These are phyloP conservation scores for Dendrolimus pini DNA, from an alignment of 2,888 invertebrate genomes.

Conservation along the genomic window DNA sequence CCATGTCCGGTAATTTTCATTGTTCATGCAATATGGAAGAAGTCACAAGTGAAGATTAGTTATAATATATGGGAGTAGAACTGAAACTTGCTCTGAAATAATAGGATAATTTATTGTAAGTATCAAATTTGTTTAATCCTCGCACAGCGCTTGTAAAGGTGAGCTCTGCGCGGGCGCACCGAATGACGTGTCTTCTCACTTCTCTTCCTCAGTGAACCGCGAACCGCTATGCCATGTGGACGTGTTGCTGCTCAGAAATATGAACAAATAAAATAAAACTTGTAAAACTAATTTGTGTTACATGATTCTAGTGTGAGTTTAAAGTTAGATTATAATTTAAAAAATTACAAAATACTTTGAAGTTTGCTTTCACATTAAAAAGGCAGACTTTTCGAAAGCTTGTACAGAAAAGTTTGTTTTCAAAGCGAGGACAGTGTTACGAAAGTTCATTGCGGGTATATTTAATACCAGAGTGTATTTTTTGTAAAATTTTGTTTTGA, in stretches of 20 bases:
- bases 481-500: conserved; percentile 26
- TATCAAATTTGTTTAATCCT: conserved; percentile 38
- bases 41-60: too few relatives aligned
- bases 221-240: conserved; percentile 37
- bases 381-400: conserved; percentile 23
- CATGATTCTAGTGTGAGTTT: conserved; percentile 26
- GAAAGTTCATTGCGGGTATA: conserved; percentile 35
- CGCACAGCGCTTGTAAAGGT: conserved; percentile 55
- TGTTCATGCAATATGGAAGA: too few relatives aligned
- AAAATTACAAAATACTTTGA: neutral
- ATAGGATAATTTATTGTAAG: conserved; percentile 14
- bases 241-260: conserved; percentile 21
- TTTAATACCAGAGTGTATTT: too few relatives aligned
- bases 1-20: too few relatives aligned
- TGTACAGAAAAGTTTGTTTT: conserved; percentile 36
- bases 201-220: conserved; percentile 63
- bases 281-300: conserved; percentile 42
- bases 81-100: too few relatives aligned
- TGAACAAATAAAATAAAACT: conserved; percentile 17
- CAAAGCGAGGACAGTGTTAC: conserved; percentile 51
- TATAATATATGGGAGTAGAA: too few relatives aligned
- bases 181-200: conserved; percentile 67
- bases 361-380: conserved; percentile 1
- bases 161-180: conserved; percentile 65
- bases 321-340: neutral